phyloP scores from a whole-genome alignment of 2,113 vertebrate genomes.

The Epinephelus lanceolatus region DNA sequence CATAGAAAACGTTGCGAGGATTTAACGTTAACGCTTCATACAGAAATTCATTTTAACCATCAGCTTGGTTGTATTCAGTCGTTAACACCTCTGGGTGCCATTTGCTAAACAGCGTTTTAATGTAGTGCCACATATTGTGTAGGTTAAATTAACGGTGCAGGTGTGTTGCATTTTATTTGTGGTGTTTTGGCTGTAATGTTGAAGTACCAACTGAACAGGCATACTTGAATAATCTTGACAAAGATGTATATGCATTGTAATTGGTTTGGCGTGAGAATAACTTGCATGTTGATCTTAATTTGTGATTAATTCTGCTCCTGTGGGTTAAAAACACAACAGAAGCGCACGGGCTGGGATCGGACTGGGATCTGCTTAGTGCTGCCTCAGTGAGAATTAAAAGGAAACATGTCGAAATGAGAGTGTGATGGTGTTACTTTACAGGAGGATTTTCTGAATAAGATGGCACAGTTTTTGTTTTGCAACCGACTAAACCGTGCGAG shows the following conservation, averaged over 20 bases:
- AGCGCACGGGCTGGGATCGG: background rate
- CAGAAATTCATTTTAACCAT: background rate
- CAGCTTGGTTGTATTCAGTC: background rate
- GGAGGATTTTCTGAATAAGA: background rate
- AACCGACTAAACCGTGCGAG: slow-evolving; percentile 4
- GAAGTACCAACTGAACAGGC: background rate
- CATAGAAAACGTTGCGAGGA: background rate
- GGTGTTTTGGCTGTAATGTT: background rate
- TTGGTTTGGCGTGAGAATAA: background rate
- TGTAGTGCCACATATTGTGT: background rate
- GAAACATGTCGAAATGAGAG: slow-evolving; percentile 27
- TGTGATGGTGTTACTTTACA: background rate
- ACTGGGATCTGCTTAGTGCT: background rate
- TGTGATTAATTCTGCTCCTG: background rate
- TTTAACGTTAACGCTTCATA: slow-evolving; percentile 16
- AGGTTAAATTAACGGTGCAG: too few relatives aligned
- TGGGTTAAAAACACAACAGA: background rate
- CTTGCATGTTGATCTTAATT: background rate
- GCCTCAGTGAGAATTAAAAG: background rate
- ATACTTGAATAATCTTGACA: background rate
- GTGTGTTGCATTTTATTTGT: background rate
- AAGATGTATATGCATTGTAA: background rate
- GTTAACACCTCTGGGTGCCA: background rate
- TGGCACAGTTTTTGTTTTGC: slow-evolving; percentile 31
- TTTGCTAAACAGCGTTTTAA: background rate